A percentile compares a stretch with the other conserved stretches of the same genome.
phyloP scores from a whole-genome alignment of 2,113 vertebrate species.

The Gobius niger region DNA sequence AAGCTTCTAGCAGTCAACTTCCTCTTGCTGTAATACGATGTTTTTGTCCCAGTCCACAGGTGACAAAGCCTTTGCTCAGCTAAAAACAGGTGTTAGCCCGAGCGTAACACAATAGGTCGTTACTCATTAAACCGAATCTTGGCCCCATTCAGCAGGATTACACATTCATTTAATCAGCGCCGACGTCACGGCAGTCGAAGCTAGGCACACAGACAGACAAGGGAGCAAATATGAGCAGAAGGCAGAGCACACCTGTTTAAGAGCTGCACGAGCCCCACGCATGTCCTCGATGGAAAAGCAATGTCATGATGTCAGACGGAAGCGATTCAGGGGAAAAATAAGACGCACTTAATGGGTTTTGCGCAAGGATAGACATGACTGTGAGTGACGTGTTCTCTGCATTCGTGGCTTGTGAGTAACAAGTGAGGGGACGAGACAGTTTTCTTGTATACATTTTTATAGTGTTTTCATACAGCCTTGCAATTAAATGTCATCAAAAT shows the following conservation, averaged over 20 bases:
- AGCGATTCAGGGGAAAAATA: not conserved
- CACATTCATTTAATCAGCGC: slow-evolving; percentile 13
- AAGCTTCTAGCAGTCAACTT: not conserved
- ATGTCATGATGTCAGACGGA: not conserved
- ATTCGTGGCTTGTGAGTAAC: not conserved
- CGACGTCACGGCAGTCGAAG: slow-evolving; percentile 6
- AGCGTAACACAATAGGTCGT: not conserved
- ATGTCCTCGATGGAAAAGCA: not conserved
- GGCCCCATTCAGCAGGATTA: slow-evolving; percentile 6
- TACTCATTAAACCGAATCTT: slow-evolving; percentile 10
- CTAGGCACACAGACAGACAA: slow-evolving; percentile 12
- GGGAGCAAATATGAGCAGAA: slow-evolving; percentile 12
- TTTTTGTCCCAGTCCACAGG: slow-evolving; percentile 16
- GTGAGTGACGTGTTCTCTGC: not conserved
- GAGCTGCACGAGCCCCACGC: not conserved
- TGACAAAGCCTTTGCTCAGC: slow-evolving; percentile 11
- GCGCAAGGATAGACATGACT: not conserved
- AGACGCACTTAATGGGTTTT: not conserved
- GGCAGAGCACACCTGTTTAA: slow-evolving; percentile 11
- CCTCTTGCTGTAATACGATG: not conserved
- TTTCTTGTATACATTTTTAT: not conserved
- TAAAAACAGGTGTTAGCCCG: slow-evolving; percentile 35
- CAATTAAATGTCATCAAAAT: too few species aligned
- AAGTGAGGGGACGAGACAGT: not conserved
- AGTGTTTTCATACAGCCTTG: too few species aligned